phyloP scores from a whole-genome alignment of 2,797 vertebrate genomes.

The Gallirallus australis region DNA sequence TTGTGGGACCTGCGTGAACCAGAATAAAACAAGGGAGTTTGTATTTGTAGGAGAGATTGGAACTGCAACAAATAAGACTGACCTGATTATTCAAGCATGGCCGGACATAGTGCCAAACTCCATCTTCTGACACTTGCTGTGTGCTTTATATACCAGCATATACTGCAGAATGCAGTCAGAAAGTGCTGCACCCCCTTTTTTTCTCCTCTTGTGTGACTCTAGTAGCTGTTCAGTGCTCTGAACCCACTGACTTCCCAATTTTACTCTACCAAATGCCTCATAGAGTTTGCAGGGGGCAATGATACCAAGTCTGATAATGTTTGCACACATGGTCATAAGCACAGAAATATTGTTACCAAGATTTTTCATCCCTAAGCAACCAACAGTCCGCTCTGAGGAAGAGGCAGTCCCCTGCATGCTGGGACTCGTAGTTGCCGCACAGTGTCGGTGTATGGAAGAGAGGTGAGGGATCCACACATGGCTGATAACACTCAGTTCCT shows the following conservation, averaged over 20 bases:
- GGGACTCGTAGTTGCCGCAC: background rate
- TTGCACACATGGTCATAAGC: background rate
- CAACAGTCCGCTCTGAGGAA: background rate
- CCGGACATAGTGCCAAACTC: background rate
- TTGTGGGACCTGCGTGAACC: background rate
- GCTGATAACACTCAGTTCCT: background rate
- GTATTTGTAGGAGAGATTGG: constrained; percentile 37
- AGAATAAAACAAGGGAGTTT: constrained; percentile 39
- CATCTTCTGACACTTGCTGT: background rate
- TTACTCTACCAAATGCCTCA: background rate
- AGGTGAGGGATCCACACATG: background rate
- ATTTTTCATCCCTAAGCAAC: background rate
- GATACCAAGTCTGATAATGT: background rate
- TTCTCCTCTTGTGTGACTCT: background rate
- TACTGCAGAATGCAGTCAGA: background rate
- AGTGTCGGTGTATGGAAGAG: background rate
- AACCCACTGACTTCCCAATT: background rate
- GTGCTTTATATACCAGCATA: background rate
- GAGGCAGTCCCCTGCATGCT: background rate
- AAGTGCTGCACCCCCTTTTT: background rate
- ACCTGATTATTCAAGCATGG: constrained; percentile 36
- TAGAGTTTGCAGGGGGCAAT: background rate
- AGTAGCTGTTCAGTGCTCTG: background rate
- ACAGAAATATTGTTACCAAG: background rate
- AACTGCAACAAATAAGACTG: constrained; percentile 43